Conservation (phyloP, 2,113 vertebrate genomes). For the Onychostruthus taczanowskii region DNA sequence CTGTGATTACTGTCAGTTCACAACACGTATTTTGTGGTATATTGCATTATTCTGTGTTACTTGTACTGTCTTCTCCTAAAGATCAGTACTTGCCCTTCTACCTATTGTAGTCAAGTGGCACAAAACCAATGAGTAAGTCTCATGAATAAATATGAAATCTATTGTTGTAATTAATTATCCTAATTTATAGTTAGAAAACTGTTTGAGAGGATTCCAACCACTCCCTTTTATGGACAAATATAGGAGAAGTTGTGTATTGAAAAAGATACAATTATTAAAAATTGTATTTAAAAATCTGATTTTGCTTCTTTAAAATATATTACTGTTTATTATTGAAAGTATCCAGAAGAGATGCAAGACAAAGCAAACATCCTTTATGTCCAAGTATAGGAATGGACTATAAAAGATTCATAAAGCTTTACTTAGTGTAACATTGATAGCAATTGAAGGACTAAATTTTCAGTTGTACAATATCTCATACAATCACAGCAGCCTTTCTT, state of each 20-base stretch:
- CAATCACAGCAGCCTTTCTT: neutral
- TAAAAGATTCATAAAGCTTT: neutral
- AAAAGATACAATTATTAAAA: neutral
- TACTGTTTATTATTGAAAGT: neutral
- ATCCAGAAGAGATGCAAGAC: neutral
- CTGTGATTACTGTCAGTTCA: neutral
- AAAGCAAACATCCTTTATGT: neutral
- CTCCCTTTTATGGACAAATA: neutral
- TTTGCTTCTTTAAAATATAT: neutral
- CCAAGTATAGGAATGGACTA: neutral
- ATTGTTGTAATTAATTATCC: neutral
- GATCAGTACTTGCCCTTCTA: neutral
- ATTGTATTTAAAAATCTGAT: neutral
- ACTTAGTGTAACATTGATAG: neutral
- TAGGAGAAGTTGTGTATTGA: neutral
- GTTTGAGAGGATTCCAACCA: neutral
- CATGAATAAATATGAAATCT: neutral
- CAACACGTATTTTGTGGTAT: neutral
- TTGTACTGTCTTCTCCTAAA: neutral
- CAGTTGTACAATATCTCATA: neutral
- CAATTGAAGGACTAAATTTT: neutral
- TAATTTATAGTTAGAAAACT: neutral
- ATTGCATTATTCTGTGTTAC: neutral
- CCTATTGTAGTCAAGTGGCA: neutral
- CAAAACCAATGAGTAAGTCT: neutral